These are phyloP conservation scores for Heliopora coerulea DNA, from an alignment of 92 coral and sea anemone genomes.

Conservation along the genomic window DNA sequence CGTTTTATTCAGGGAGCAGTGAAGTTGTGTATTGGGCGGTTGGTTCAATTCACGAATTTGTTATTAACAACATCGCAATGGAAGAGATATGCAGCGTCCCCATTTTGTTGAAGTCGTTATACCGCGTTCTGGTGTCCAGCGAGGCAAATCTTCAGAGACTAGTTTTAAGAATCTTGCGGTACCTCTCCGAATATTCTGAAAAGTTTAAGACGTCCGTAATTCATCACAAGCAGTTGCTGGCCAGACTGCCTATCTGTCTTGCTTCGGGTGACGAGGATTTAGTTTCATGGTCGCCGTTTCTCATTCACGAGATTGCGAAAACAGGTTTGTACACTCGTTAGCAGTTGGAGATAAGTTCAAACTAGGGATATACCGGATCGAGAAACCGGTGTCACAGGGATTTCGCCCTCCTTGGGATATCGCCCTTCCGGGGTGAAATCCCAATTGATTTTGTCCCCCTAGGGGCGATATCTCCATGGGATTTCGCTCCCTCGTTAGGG, in stretches of 20 bases:
- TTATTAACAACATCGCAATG: conserved; percentile 70
- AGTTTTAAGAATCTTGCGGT: conserved; percentile 81
- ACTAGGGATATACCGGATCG: too few species aligned
- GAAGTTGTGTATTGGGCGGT: conserved; percentile 97
- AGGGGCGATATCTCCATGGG: too few species aligned
- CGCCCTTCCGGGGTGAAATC: too few species aligned
- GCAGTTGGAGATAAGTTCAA: too few species aligned
- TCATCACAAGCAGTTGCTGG: conserved; percentile 62
- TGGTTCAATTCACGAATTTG: conserved; percentile 88
- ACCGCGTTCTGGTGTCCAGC: conserved; percentile 78
- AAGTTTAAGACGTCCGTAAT: conserved; percentile 61
- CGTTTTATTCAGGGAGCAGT: conserved; percentile 64
- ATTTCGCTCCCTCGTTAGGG: too few species aligned
- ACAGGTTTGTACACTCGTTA: conserved; percentile 80
- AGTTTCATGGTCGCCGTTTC: conserved; percentile 89
- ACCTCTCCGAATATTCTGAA: conserved; percentile 74
- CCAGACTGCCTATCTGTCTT: conserved; percentile 79
- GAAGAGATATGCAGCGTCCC: conserved; percentile 78
- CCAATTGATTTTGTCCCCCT: too few species aligned
- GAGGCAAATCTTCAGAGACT: conserved; percentile 89
- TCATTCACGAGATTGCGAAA: conserved; percentile 83
- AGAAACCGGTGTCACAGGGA: too few species aligned
- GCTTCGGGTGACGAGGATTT: conserved; percentile 94
- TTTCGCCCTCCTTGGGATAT: too few species aligned
- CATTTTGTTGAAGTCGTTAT: conserved; percentile 71